A percentile compares a stretch with the other conserved stretches of the same genome.
These are phyloP conservation scores for Nibea coibor DNA, from an alignment of 2,113 vertebrate species.

Conservation along the genomic window DNA sequence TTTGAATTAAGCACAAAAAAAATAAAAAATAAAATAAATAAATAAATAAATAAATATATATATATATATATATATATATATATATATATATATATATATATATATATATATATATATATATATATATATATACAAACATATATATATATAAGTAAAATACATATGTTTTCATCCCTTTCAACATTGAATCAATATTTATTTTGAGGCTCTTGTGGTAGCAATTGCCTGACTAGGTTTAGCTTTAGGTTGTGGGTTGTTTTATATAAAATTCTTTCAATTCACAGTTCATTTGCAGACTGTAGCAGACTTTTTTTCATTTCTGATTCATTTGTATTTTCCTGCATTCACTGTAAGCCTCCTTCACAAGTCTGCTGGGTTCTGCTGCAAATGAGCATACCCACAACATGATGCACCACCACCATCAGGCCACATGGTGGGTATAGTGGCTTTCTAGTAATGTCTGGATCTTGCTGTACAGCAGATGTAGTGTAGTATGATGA, in stretches of 20 bases:
- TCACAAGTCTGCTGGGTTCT: not conserved
- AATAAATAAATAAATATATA: too few species aligned
- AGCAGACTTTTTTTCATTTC: not conserved
- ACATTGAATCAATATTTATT: not conserved
- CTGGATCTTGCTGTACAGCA: not conserved
- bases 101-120: too few species aligned
- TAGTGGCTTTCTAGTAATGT: not conserved
- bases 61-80: too few species aligned
- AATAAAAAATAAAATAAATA: too few species aligned
- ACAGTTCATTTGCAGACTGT: not conserved
- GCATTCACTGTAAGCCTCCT: not conserved
- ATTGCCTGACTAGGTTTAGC: too few species aligned
- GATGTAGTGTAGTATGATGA: not conserved
- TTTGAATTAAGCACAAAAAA: conserved; percentile 2
- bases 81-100: too few species aligned
- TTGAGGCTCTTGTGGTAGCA: not conserved
- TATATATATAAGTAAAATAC: not conserved
- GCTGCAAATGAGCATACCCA: not conserved
- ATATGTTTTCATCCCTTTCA: not conserved
- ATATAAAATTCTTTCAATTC: not conserved
- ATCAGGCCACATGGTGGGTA: not conserved
- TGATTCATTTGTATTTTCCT: not conserved
- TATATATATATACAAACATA: too few species aligned
- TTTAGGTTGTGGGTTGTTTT: not conserved
- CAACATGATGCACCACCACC: not conserved